Percentiles rank a stretch among this genome's conserved stretches.
phyloP scores from a whole-genome alignment of 2,797 vertebrate genomes.

The Tragopan temminckii region DNA sequence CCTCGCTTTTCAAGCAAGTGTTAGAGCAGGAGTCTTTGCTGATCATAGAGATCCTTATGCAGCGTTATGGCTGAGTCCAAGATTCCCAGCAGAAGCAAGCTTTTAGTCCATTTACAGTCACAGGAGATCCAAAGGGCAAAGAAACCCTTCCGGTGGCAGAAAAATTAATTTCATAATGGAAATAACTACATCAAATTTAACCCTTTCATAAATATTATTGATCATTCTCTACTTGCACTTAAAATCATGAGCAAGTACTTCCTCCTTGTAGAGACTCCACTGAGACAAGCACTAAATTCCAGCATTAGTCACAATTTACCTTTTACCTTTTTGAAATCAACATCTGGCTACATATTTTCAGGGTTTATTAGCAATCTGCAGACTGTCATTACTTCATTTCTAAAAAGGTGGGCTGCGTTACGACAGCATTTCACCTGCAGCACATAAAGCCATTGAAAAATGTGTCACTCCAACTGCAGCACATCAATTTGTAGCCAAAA shows the following conservation, averaged over 20 bases:
- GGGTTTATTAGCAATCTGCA: not conserved
- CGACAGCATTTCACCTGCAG: not conserved
- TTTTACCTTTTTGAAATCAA: not conserved
- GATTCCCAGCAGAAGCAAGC: not conserved
- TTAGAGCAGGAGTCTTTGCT: not conserved
- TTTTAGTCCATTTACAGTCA: not conserved
- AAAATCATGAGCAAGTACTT: not conserved
- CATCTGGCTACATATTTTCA: not conserved
- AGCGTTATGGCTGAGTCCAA: not conserved
- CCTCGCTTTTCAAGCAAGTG: not conserved
- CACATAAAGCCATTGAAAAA: slow-evolving; percentile 29
- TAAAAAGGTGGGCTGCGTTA: not conserved
- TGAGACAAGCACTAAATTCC: not conserved
- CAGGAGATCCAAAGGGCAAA: not conserved
- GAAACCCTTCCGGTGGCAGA: not conserved
- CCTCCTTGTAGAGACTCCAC: not conserved
- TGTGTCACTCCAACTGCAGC: not conserved
- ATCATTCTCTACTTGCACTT: not conserved
- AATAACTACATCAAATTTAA: not conserved
- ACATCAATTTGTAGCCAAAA: not conserved
- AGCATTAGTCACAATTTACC: not conserved
- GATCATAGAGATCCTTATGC: not conserved
- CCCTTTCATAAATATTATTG: not conserved
- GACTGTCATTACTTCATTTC: not conserved
- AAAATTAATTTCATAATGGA: not conserved